Evolutionary conservation across 1,140 invertebrate genomes (phyloP), one percentile per base, ranked within the genome.

Genomic region (Bombus sibiricus): DNA sequence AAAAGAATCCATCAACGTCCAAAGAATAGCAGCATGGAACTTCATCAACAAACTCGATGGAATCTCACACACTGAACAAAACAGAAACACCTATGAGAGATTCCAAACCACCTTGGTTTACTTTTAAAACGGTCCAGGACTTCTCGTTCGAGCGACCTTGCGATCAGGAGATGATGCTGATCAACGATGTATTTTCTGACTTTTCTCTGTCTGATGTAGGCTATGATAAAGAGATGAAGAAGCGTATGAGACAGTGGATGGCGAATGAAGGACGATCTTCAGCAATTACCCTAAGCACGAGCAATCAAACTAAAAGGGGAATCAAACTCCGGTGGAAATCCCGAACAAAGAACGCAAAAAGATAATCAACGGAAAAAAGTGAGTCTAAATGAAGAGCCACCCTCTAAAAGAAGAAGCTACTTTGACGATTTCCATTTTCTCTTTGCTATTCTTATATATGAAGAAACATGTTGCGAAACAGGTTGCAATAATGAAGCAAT

Each of bases 111-210:
- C 37, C 22, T 34, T 13, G n/a, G 13, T 43, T 37, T 22, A 18
- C 3, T 9, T 28, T 34, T 5, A 22, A 59, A 22, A 15, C 32
- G 0, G 15, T 78, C 10, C 8, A 59, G 10, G 66, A 71, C 34
- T 5, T 9, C 0, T 5, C 0, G 3, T 41, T 62, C 6, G n/a
- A 13, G 0, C 22, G 10, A 9, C 43, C 25, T 18, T 74, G 78
- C 28, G 41, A 75, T 18, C n/a, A 59, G 0, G 39, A 85, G 1
- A 8, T 6, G 1, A 75, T 81, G n/a, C 41, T 37, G 12, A 75
- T 81, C 43, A 39, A 81, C 28, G 57, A 74, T 68, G 32, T 72
- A 15, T 81, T 85, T 37, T 43, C 71, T 2, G 69, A 75, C 28
- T 85, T 85, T 47, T 81, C 43, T 10, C 43, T 85, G 10, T 0